phyloP scores from a whole-genome alignment of 2,888 invertebrate genomes.

The Pocota personata region DNA sequence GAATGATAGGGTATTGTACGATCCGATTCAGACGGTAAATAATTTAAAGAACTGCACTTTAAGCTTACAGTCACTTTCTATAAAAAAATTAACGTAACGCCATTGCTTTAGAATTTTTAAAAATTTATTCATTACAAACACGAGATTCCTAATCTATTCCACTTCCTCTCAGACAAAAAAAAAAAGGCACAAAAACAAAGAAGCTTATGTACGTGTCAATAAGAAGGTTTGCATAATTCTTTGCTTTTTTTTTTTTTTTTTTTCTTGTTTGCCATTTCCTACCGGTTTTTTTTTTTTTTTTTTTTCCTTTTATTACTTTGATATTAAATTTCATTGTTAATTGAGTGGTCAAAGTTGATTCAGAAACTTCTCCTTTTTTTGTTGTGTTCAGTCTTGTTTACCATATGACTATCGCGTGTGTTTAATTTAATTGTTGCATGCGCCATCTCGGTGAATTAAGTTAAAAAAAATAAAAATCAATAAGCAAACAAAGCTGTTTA shows the following conservation, averaged over 20 bases:
- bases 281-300: slow-evolving; percentile 7
- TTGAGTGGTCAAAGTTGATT: slow-evolving; percentile 43
- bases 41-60: too few relatives aligned
- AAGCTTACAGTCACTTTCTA: too few relatives aligned
- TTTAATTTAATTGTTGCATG: slow-evolving; percentile 58
- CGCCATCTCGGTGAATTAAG: slow-evolving; percentile 10
- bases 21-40: too few relatives aligned
- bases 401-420: slow-evolving; percentile 33
- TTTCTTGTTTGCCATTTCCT: neutral
- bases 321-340: slow-evolving; percentile 52
- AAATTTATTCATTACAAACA: neutral
- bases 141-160: neutral
- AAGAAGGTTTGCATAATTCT: neutral
- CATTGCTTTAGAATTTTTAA: neutral
- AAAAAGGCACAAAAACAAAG: neutral
- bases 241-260: too few relatives aligned
- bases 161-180: neutral
- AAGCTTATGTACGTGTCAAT: slow-evolving; percentile 20
- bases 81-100: neutral
- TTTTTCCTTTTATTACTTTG: neutral
- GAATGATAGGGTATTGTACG: too few relatives aligned
- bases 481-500: neutral
- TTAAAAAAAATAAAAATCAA: neutral
- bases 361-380: slow-evolving; percentile 27
- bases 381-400: slow-evolving; percentile 4